phyloP scores from a whole-genome alignment of 2,888 invertebrate genomes.

The Psylliodes chrysocephalus region DNA sequence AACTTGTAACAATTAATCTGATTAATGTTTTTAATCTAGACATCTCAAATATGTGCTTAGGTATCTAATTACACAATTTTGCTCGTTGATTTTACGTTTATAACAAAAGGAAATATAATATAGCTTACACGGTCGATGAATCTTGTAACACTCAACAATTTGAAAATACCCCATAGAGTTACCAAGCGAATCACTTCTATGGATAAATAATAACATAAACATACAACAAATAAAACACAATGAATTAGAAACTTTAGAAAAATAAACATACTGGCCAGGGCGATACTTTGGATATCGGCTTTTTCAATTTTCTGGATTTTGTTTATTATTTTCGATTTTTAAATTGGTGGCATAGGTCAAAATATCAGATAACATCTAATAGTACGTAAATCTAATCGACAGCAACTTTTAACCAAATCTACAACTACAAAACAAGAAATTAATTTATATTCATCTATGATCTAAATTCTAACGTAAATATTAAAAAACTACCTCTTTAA shows the following conservation, averaged over 20 bases:
- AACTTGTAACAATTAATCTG: too few species aligned
- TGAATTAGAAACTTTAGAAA: slow-evolving; percentile 32
- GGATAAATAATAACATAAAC: slow-evolving; percentile 30
- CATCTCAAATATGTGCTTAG: too few species aligned
- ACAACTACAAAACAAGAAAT: not conserved
- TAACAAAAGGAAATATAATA: slow-evolving; percentile 3
- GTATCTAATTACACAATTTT: too few species aligned
- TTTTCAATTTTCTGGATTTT: slow-evolving; percentile 2
- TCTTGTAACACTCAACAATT: slow-evolving; percentile 49
- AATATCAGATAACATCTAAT: slow-evolving; percentile 26
- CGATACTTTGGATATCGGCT: not conserved
- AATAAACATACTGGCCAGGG: slow-evolving; percentile 23
- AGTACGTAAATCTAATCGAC: not conserved
- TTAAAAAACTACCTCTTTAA: slow-evolving; percentile 23
- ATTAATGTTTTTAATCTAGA: too few species aligned
- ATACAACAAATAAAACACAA: slow-evolving; percentile 26
- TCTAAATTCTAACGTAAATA: slow-evolving; percentile 1
- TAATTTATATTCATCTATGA: not conserved
- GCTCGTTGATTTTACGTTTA: too few species aligned
- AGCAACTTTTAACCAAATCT: not conserved
- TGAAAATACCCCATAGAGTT: slow-evolving; percentile 44
- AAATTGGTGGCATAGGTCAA: slow-evolving; percentile 34
- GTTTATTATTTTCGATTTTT: slow-evolving; percentile 2
- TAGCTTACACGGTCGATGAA: slow-evolving; percentile 51
- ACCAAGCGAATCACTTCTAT: slow-evolving; percentile 9